Base-by-base conservation (phyloP, 2,797 vertebrate species). In the Ptychobarbus kaznakovi region DNA sequence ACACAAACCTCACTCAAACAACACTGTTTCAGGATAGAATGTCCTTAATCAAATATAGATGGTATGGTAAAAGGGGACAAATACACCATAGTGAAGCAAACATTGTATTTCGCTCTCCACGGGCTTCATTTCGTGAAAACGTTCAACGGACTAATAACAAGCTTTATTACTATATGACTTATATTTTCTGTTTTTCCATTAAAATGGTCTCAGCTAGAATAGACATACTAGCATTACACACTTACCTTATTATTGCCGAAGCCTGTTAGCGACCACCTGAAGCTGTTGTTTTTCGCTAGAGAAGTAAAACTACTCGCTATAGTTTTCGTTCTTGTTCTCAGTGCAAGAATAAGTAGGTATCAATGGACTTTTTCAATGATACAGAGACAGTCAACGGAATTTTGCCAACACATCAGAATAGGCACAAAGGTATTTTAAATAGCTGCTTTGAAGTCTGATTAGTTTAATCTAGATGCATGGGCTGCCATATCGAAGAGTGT, bases 241-340 rank as follows among this genome's bases (percentile, higher is more conserved):
- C 49, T 49, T 61, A 58, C 75, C 75, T 69, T 84, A 44, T 70
- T 22, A 4, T 46, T 32, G 16, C 4, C 1, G 63, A 79, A 35
- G 51, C 65, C 22, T 69, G 38, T 22, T n/a, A 22, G 13, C 40
- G 10, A 82, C 70, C 42, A 58, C 80, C 69, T 74, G 53, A 82
- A 49, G 49, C 73, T 56, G 61, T 35, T 53, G 46, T 84, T 78
- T 66, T 77, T 68, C 22, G 63, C 3, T 42, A 22, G 32, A 28
- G 40, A 73, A 63, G 69, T 44, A 61, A 61, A 46, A 74, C 51
- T 74, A 25, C 16, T 15, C 73, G 10, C 32, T 76, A 9, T 38
- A 40, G 6, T 58, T 58, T 49, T 74, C 18, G 20, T 38, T 46
- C 32, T 56, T 53, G 11, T 51, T 68, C 16, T 76, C 2, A 16